Conservation (phyloP, 2,113 vertebrate species). For the Semnornis frantzii region DNA sequence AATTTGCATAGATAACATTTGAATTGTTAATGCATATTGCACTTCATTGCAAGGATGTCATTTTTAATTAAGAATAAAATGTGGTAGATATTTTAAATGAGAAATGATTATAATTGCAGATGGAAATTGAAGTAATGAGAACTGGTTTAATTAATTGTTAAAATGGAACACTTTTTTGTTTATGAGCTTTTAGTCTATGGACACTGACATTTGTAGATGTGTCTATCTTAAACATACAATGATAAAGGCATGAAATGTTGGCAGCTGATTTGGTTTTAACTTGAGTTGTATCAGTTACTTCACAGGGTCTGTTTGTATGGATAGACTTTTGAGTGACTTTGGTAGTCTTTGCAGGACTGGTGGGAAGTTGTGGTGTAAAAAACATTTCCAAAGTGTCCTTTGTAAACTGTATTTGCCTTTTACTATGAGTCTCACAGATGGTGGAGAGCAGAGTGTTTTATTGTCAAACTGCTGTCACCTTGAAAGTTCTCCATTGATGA, state of each 20-base stretch:
- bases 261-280: background rate
- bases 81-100: constrained; percentile 75
- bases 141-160: constrained; percentile 74
- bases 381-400: background rate
- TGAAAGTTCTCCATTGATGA: background rate
- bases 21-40: constrained; percentile 76
- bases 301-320: background rate
- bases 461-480: background rate
- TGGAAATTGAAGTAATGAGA: constrained; percentile 74
- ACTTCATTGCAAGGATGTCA: constrained; percentile 72
- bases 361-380: background rate
- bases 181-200: background rate
- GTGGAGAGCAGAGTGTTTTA: background rate
- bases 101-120: constrained; percentile 81
- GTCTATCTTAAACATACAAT: background rate
- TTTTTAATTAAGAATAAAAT: constrained; percentile 81
- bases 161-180: constrained; percentile 54
- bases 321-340: background rate
- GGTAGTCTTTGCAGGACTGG: background rate
- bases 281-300: background rate
- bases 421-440: background rate
- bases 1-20: constrained; percentile 71
- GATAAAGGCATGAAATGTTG: background rate
- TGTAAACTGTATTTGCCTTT: background rate
- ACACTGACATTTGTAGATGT: background rate